Evolutionary conservation across 2,797 vertebrate genomes (phyloP), one percentile per base, ranked within the genome.

Genomic region (Trichosurus vulpecula): DNA sequence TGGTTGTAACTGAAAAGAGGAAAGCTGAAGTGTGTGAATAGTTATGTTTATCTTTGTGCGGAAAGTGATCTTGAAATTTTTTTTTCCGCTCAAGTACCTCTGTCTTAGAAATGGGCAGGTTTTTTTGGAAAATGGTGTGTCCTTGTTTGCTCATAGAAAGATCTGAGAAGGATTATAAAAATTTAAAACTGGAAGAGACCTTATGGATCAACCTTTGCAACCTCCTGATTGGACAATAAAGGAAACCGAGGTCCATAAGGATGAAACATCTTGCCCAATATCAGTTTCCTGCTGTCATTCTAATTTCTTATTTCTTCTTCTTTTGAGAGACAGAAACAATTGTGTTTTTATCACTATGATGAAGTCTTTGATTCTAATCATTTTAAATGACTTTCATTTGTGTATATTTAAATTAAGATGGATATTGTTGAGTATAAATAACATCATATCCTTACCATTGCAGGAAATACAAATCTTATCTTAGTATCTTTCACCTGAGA

Each of bases 321-420:
- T 54, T 74, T 93, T 93, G 57, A 87, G 0, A 10, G 35, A 87
- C 61, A 89, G 81, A 52, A 92, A 54, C 52, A 91, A 91, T 91
- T 14, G 29, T 54, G 2, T 10, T 55, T 92, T 56, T 10, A 87
- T 96, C 30, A 66, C 52, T 56, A 61, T 22, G 92, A 93, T n/a
- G 35, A 25, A 56, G 51, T 0, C 51, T 93, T 97, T 81, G 12
- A 52, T 9, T 27, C 6, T 57, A 95, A 66, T 91, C 93, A 56
- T 22, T 66, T 25, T 51, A 89, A 52, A 54, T 93, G 54, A 93
- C 92, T 74, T 14, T 95, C 92, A 81, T 52, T 90, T 92, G 74
- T 94, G 47, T 96, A 56, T 95, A 91, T 95, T 93, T 47, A 94
- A 93, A 93, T 91, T 35, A 91, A 92, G 92, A 93, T 54, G 54